Conservation (phyloP, 2,888 invertebrate genomes). For the Calliopum simillimum region DNA sequence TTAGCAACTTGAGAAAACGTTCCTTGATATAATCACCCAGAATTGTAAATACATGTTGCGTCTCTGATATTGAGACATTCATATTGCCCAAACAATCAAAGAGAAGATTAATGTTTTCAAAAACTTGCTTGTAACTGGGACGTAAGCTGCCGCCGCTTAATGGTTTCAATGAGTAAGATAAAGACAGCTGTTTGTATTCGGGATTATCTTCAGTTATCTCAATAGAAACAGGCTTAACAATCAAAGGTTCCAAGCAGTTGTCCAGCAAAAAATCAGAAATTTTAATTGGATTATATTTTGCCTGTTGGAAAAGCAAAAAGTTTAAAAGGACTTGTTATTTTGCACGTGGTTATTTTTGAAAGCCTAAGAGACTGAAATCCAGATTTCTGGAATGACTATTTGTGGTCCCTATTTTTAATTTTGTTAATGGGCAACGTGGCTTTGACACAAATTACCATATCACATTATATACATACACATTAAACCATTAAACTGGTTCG, state of each 20-base stretch:
- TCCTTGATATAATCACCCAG: slow-evolving; percentile 71
- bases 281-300: slow-evolving; percentile 62
- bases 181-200: slow-evolving; percentile 53
- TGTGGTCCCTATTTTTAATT: no score
- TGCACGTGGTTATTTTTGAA: no score
- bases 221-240: slow-evolving; percentile 63
- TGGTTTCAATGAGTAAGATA: slow-evolving; percentile 63
- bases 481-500: no score
- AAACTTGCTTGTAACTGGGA: slow-evolving; percentile 63
- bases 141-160: slow-evolving; percentile 52
- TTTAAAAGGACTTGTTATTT: no score
- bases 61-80: slow-evolving; percentile 58
- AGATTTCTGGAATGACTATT: no score
- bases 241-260: slow-evolving; percentile 64
- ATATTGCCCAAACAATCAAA: slow-evolving; percentile 59
- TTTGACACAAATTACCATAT: background rate
- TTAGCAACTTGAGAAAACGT: slow-evolving; percentile 75
- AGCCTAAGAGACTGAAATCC: no score
- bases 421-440: background rate
- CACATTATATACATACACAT: background rate
- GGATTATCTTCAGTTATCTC: slow-evolving; percentile 54
- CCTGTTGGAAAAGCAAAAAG: slow-evolving; percentile 46
- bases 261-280: slow-evolving; percentile 63
- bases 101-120: slow-evolving; percentile 57
- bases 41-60: slow-evolving; percentile 62